Evolutionary conservation across 2,113 vertebrate species (phyloP).

Genomic region (Brachyhypopomus gauderio): DNA sequence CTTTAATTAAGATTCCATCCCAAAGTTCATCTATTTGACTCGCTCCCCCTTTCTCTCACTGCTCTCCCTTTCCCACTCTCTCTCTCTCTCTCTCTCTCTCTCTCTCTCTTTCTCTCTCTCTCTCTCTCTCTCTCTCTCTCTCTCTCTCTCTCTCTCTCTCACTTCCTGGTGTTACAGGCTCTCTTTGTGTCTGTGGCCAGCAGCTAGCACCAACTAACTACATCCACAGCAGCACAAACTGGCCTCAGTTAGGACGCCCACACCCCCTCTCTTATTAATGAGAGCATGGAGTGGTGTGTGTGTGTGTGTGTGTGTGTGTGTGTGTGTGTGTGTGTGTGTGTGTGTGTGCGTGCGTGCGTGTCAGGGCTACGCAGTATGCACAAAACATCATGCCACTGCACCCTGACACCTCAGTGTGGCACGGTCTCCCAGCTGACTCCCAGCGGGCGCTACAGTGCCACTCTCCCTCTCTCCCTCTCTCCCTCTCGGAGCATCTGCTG

Average conservation of each 20-base stretch:
- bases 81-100: conserved; percentile 19
- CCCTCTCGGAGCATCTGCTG: not conserved
- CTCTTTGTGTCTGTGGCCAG: conserved; percentile 57
- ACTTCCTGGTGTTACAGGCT: conserved; percentile 62
- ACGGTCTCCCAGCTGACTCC: not conserved
- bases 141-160: conserved; percentile 27
- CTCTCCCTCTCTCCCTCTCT: not conserved
- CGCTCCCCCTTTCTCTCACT: not conserved
- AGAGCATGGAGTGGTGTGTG: conserved; percentile 20
- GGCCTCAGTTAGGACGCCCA: conserved; percentile 38
- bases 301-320: conserved; percentile 26
- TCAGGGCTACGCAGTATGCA: not conserved
- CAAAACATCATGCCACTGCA: not conserved
- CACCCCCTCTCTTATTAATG: conserved; percentile 51
- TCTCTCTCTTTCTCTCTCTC: conserved; percentile 29
- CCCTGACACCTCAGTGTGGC: no score
- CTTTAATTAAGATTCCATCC: conserved; percentile 60
- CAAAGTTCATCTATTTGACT: conserved; percentile 56
- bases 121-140: conserved; percentile 12
- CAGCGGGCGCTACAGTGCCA: no score
- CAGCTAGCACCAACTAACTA: conserved; percentile 53
- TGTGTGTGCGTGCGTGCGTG: not conserved
- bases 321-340: conserved; percentile 31
- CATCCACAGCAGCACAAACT: conserved; percentile 58
- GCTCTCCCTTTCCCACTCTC: not conserved